A percentile compares a stretch with the other conserved stretches of the same genome.
phyloP scores from a whole-genome alignment of 2,113 vertebrate genomes.

The Halichoeres trimaculatus region DNA sequence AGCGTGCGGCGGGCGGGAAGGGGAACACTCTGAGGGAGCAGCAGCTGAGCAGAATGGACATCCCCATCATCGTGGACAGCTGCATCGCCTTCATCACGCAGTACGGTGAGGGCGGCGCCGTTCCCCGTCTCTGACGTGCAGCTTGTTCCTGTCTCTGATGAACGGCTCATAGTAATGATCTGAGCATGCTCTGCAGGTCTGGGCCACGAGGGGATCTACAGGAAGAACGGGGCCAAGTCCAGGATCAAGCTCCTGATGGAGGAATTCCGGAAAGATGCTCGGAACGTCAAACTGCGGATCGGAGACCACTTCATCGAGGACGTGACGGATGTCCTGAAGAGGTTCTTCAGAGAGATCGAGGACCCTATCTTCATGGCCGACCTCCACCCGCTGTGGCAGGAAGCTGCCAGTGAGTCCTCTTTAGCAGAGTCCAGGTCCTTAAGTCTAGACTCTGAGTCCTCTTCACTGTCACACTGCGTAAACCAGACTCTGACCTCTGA shows the following conservation, averaged over 20 bases:
- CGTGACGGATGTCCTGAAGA: conserved; percentile 95
- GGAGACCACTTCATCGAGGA: conserved; percentile 98
- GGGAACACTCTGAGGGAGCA: conserved; percentile 92
- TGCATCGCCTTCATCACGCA: conserved; percentile 98
- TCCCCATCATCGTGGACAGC: conserved; percentile 97
- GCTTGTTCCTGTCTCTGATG: background rate
- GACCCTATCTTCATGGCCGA: conserved; percentile 93
- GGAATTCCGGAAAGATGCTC: conserved; percentile 93
- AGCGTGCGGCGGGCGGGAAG: conserved; percentile 88
- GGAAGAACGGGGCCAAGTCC: conserved; percentile 95
- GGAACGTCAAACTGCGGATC: conserved; percentile 94
- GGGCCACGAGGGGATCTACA: conserved; percentile 94
- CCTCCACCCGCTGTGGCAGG: conserved; percentile 92
- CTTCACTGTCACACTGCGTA: too few relatives aligned
- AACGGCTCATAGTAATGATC: background rate
- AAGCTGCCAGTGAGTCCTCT: conserved; percentile 88
- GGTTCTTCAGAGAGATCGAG: conserved; percentile 96
- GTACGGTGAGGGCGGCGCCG: conserved; percentile 85
- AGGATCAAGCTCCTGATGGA: conserved; percentile 95
- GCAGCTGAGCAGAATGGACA: conserved; percentile 94
- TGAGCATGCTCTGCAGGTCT: conserved; percentile 82
- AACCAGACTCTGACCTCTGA: too few relatives aligned
- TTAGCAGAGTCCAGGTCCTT: background rate
- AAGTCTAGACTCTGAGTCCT: too few relatives aligned
- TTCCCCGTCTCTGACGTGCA: too few relatives aligned